Percentiles rank a stretch among this genome's conserved stretches.
Conservation (phyloP, 2,888 invertebrate genomes). For the Notodonta dromedarius region DNA sequence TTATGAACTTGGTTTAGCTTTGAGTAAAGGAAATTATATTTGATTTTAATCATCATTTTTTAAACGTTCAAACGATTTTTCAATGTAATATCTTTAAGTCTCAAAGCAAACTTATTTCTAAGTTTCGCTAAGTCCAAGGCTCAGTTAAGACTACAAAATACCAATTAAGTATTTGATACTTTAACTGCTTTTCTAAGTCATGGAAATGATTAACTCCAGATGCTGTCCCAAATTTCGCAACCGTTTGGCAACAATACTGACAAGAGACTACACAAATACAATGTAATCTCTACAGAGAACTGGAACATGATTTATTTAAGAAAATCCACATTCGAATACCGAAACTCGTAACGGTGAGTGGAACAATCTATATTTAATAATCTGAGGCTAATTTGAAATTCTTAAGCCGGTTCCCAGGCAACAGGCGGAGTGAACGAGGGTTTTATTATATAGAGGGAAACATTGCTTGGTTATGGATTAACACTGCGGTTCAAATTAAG, state of each 20-base stretch:
- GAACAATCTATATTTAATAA: slow-evolving; percentile 53
- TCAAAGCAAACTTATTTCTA: no score
- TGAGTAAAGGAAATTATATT: no score
- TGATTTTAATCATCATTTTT: no score
- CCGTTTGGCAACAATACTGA: background rate
- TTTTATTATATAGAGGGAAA: slow-evolving; percentile 1
- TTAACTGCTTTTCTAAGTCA: no score
- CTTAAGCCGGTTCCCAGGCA: slow-evolving; percentile 38
- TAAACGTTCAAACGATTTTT: no score
- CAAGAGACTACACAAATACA: slow-evolving; percentile 57
- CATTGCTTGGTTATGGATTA: background rate
- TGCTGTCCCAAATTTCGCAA: background rate
- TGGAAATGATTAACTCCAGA: no score
- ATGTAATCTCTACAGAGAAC: slow-evolving; percentile 66
- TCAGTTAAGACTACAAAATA: no score
- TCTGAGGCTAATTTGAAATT: slow-evolving; percentile 52
- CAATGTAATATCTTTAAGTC: no score
- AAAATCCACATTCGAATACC: slow-evolving; percentile 60
- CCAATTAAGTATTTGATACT: no score
- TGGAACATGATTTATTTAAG: slow-evolving; percentile 63
- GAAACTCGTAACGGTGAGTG: slow-evolving; percentile 51
- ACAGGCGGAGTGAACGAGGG: slow-evolving; percentile 24
- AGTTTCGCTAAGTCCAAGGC: no score
- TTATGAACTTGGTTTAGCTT: background rate
- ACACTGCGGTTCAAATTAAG: no score